Percentiles rank a stretch among this genome's conserved stretches.
Conservation (phyloP, 2,113 vertebrate species). For the Grus americana region DNA sequence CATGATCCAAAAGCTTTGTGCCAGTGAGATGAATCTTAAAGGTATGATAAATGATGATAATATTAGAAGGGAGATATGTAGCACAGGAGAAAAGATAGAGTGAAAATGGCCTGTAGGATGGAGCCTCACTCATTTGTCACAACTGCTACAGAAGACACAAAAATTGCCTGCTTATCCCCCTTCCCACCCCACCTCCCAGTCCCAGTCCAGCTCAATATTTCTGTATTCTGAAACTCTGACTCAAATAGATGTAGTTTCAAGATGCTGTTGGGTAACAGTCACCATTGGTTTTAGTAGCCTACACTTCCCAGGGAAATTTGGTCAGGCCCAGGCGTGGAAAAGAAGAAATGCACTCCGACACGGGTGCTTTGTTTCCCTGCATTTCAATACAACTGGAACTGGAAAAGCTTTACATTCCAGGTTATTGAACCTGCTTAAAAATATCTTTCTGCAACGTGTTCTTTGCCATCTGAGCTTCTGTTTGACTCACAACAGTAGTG, state of each 20-base stretch:
- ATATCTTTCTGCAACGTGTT: not conserved
- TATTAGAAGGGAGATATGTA: not conserved
- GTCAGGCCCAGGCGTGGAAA: not conserved
- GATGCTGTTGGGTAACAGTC: not conserved
- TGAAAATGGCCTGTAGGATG: not conserved
- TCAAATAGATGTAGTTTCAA: not conserved
- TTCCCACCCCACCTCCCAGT: not conserved
- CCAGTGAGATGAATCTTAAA: constrained; percentile 18
- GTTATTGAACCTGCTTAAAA: not conserved
- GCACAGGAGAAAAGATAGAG: not conserved
- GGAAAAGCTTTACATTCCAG: not conserved
- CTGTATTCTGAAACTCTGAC: not conserved
- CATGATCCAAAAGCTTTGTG: constrained; percentile 9
- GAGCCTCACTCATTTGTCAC: not conserved
- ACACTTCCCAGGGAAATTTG: not conserved
- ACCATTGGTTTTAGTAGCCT: not conserved
- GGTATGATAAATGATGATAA: not conserved
- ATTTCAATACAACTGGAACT: not conserved
- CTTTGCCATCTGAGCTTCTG: not conserved
- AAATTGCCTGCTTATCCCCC: not conserved
- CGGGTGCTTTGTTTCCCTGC: accelerated
- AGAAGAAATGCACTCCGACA: not conserved
- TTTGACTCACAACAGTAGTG: not conserved
- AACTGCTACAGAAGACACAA: not conserved
- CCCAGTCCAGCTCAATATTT: not conserved